Conservation (phyloP, 2,113 vertebrate genomes). For the Phalacrocorax carbo region DNA sequence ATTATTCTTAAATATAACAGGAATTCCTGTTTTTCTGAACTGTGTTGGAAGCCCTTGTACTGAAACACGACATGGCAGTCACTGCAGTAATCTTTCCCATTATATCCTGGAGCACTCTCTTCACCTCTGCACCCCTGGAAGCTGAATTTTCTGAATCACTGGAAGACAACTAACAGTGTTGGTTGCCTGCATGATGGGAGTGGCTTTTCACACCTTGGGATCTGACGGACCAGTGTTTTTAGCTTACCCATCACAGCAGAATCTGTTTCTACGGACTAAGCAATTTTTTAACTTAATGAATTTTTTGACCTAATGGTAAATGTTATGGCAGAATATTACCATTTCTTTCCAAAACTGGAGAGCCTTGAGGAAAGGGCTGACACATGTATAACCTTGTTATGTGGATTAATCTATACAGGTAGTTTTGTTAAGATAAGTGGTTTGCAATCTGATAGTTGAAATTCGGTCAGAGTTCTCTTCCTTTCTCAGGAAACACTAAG, state of each 20-base stretch:
- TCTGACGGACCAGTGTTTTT: neutral
- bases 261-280: neutral
- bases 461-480: neutral
- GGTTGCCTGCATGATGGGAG: neutral
- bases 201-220: neutral
- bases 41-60: neutral
- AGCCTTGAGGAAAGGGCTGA: neutral
- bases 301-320: neutral
- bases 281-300: neutral
- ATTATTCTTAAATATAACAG: neutral
- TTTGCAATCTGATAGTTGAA: neutral
- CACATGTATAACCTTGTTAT: neutral
- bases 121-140: neutral
- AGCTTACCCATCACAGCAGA: neutral
- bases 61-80: neutral
- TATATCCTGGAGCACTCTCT: neutral
- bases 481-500: neutral
- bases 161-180: neutral
- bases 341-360: neutral
- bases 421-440: neutral
- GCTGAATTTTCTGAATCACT: neutral
- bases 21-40: neutral
- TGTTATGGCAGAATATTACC: neutral
- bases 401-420: neutral
- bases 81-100: neutral